Evolutionary conservation across 2,113 vertebrate species (phyloP).

Genomic region (Burhinus oedicnemus): DNA sequence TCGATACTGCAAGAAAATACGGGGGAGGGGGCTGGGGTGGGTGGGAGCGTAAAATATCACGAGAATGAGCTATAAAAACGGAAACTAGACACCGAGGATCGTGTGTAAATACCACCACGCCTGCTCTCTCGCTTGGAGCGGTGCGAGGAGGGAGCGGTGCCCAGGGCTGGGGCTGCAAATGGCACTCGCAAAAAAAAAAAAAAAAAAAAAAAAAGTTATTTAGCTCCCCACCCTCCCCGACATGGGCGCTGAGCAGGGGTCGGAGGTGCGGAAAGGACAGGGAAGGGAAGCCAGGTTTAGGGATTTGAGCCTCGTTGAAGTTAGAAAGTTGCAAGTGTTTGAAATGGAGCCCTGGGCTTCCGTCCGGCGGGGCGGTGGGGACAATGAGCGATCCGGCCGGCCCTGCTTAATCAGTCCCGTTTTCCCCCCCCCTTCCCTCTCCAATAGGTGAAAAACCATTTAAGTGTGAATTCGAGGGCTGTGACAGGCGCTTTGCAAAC

Average conservation of each 20-base stretch:
- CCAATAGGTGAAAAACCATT: constrained; percentile 95
- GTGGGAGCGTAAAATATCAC: neutral
- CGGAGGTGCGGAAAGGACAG: neutral
- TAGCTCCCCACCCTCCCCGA: neutral
- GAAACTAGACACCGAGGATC: neutral
- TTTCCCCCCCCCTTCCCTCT: constrained; percentile 34
- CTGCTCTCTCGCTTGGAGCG: neutral
- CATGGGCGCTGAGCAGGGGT: neutral
- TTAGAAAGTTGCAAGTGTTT: constrained; percentile 25
- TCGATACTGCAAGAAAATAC: neutral
- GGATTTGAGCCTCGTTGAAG: neutral
- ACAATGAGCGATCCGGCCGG: neutral
- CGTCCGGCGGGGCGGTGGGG: neutral
- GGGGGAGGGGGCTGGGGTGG: neutral
- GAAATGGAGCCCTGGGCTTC: neutral
- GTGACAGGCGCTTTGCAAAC: constrained; percentile 98
- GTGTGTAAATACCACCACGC: neutral
- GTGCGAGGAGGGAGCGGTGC: neutral
- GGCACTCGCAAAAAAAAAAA: neutral
- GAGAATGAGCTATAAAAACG: neutral
- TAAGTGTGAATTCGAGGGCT: constrained; percentile 99
- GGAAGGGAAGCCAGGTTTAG: neutral
- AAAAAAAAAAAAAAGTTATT: neutral
- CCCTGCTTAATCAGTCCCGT: constrained; percentile 36
- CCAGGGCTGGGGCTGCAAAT: neutral